These are phyloP conservation scores for Solea senegalensis DNA, from an alignment of 2,113 vertebrate species.

Conservation along the genomic window DNA sequence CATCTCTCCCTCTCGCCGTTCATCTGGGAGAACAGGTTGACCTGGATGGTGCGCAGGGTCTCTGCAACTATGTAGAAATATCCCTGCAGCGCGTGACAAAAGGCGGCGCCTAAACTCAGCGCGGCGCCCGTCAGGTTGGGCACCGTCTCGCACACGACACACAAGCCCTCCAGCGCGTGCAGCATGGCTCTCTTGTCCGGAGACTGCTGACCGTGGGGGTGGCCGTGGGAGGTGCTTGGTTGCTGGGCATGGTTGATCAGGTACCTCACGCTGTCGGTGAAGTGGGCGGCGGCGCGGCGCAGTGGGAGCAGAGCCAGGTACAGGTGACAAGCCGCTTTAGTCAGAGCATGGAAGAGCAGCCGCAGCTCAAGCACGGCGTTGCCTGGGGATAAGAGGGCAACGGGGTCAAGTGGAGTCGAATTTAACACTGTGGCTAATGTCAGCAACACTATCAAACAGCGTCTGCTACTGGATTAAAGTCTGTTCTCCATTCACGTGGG, in stretches of 20 bases:
- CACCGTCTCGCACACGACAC: conserved; percentile 69
- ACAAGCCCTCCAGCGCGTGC: conserved; percentile 67
- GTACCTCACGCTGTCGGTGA: conserved; percentile 50
- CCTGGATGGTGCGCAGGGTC: conserved; percentile 71
- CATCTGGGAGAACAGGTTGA: conserved; percentile 71
- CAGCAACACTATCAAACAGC: conserved; percentile 64
- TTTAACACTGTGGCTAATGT: conserved; percentile 67
- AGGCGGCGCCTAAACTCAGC: conserved; percentile 65
- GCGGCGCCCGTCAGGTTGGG: conserved; percentile 67
- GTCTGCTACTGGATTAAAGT: conserved; percentile 67
- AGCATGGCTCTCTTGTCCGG: conserved; percentile 55
- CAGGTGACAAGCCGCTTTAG: conserved; percentile 76
- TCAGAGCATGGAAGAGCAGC: conserved; percentile 75
- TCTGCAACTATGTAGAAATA: conserved; percentile 67
- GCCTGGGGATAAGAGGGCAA: conserved; percentile 69
- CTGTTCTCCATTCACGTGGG: conserved; percentile 8
- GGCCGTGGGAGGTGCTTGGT: conserved; percentile 8
- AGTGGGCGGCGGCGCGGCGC: conserved; percentile 63
- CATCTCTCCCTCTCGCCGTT: conserved; percentile 73
- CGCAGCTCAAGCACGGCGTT: conserved; percentile 77
- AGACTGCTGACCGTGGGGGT: conserved; percentile 6
- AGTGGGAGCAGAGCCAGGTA: conserved; percentile 77
- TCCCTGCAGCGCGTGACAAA: conserved; percentile 72
- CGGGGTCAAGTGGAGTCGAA: conserved; percentile 61
- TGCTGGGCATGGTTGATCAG: conserved; percentile 59